phyloP scores from a whole-genome alignment of 64 coral and sea anemone species.

The Exaiptasia diaphana region DNA sequence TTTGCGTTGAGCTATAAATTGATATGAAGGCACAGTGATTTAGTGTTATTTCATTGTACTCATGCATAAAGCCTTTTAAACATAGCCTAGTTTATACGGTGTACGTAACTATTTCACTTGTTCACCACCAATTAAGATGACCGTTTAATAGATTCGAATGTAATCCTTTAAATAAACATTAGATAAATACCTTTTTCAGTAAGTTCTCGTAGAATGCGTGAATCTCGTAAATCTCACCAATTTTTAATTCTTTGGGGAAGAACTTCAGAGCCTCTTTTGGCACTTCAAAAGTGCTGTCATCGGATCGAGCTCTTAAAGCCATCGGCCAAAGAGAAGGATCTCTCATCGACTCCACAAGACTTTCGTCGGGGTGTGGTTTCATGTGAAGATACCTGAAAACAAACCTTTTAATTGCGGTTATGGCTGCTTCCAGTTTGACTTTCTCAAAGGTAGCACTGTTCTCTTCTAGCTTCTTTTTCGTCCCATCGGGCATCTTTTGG shows the following conservation, averaged over 20 bases:
- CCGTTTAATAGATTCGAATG: too few species aligned
- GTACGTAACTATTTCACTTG: too few species aligned
- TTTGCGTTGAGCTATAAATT: too few species aligned
- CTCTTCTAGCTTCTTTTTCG: conserved; percentile 1
- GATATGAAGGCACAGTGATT: too few species aligned
- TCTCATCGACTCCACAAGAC: conserved; percentile 26
- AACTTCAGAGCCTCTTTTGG: background rate
- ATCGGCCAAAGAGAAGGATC: conserved; percentile 86
- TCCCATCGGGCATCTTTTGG: conserved; percentile 15
- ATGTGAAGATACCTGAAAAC: conserved; percentile 89
- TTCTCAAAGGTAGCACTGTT: background rate
- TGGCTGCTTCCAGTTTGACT: conserved; percentile 25
- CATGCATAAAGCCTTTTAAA: too few species aligned
- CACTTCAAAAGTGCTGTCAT: background rate
- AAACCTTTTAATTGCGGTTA: conserved; percentile 76
- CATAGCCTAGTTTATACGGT: too few species aligned
- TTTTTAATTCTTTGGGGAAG: conserved; percentile 18
- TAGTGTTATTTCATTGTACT: too few species aligned
- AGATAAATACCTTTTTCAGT: conserved; percentile 16
- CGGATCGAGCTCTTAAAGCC: background rate
- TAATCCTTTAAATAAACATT: too few species aligned
- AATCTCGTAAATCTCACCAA: conserved; percentile 15
- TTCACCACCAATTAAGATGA: too few species aligned
- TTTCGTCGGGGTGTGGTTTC: conserved; percentile 42
- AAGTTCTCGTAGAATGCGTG: conserved; percentile 14